Evolutionary conservation across 2,888 invertebrate genomes (phyloP).

Genomic region (Idaea straminata): DNA sequence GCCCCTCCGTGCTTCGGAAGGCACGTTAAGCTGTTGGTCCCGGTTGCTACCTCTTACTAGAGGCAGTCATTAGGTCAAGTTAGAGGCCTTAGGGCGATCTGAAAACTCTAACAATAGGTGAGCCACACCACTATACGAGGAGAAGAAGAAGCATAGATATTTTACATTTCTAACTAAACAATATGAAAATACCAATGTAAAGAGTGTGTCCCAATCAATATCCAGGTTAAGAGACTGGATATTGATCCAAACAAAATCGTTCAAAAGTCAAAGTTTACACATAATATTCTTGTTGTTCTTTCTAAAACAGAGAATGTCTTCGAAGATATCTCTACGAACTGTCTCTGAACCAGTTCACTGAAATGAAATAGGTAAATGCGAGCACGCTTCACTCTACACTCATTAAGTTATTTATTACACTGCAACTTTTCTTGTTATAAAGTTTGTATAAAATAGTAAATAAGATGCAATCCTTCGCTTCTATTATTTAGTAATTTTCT

Average conservation of each 20-base stretch:
- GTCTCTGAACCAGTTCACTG: not conserved
- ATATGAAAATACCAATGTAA: not conserved
- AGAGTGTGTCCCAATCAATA: not conserved
- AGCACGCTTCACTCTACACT: constrained; percentile 40
- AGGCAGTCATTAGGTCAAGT: no score
- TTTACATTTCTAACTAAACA: no score
- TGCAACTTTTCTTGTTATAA: constrained; percentile 70
- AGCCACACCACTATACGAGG: no score
- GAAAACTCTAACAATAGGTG: no score
- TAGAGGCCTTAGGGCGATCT: no score
- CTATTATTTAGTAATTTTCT: constrained; percentile 40
- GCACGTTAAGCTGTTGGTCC: no score
- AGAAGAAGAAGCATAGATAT: no score
- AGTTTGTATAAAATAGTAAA: constrained; percentile 54
- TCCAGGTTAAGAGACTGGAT: not conserved
- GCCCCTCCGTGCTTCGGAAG: no score
- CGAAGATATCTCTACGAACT: not conserved
- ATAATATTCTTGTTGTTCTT: not conserved
- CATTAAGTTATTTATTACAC: constrained; percentile 53
- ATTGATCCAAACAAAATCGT: not conserved
- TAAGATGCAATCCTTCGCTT: constrained; percentile 48
- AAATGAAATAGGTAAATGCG: constrained; percentile 49
- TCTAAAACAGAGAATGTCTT: not conserved
- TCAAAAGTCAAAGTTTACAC: not conserved
- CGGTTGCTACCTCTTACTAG: no score